phyloP scores from a whole-genome alignment of 2,797 vertebrate species.

The Chromobotia macracanthus region DNA sequence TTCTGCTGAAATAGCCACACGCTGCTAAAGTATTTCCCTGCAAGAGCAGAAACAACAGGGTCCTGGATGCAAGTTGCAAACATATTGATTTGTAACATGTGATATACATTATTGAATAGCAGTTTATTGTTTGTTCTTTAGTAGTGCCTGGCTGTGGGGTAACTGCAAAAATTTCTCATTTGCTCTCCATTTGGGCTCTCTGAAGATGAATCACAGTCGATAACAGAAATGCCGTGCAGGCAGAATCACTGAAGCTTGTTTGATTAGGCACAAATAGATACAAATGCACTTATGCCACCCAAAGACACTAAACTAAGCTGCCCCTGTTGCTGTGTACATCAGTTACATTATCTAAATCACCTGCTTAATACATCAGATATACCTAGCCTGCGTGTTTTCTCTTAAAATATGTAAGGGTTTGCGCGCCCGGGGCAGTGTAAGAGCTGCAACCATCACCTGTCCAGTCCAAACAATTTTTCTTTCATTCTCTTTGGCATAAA shows the following conservation, averaged over 20 bases:
- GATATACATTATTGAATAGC: conserved; percentile 24
- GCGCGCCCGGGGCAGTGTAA: too few species aligned
- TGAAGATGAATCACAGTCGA: conserved; percentile 36
- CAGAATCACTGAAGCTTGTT: conserved; percentile 35
- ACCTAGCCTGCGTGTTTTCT: background rate
- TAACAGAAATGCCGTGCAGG: conserved; percentile 26
- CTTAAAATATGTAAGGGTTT: too few species aligned
- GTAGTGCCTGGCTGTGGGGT: background rate
- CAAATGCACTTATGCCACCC: conserved; percentile 24
- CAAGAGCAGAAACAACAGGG: background rate
- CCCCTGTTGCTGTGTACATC: background rate
- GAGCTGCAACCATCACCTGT: too few species aligned
- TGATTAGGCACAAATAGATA: conserved; percentile 49
- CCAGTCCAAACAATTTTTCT: too few species aligned
- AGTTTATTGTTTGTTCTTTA: conserved; percentile 8
- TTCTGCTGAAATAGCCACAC: background rate
- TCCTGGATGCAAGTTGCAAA: conserved; percentile 4
- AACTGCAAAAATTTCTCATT: conserved; percentile 2
- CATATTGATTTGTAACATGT: conserved; percentile 38
- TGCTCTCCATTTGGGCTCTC: background rate
- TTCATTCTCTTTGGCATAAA: background rate
- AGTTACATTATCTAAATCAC: background rate
- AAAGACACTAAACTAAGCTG: conserved; percentile 14
- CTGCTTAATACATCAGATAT: background rate
- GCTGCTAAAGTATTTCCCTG: background rate